These are phyloP conservation scores for Chamaedrilus cognettii DNA, from an alignment of 2,888 invertebrate species.

Conservation along the genomic window DNA sequence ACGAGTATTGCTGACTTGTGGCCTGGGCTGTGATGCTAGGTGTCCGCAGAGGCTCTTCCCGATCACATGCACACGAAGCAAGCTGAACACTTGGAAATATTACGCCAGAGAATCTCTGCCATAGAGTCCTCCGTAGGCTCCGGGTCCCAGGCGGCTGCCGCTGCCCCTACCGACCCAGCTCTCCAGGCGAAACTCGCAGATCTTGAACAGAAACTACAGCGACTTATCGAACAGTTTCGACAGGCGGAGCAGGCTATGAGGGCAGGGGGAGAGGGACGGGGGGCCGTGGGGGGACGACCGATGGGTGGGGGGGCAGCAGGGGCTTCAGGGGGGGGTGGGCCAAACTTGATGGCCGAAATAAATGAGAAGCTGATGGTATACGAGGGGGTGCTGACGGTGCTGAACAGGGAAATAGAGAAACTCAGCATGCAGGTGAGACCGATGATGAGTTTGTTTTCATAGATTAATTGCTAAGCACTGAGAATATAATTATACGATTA, in stretches of 20 bases:
- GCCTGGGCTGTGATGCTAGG: too few species aligned
- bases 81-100: too few species aligned
- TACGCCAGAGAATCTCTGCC: too few species aligned
- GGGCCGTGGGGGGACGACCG: background rate
- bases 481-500: too few species aligned
- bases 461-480: too few species aligned
- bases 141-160: too few species aligned
- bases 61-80: too few species aligned
- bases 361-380: slow-evolving; percentile 41
- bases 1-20: too few species aligned
- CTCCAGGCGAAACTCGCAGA: background rate
- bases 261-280: background rate
- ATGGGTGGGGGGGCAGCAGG: background rate
- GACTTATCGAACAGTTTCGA: background rate
- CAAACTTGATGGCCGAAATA: slow-evolving; percentile 14
- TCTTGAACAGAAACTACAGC: background rate
- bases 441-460: too few species aligned
- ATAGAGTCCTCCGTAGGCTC: too few species aligned
- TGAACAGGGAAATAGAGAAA: slow-evolving; percentile 46
- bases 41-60: too few species aligned
- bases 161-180: background rate
- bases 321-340: background rate
- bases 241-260: background rate
- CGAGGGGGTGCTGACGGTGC: slow-evolving; percentile 44
- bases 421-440: slow-evolving; percentile 1